Base-by-base conservation (phyloP, 2,113 vertebrate genomes). In the Cichladusa arquata region DNA sequence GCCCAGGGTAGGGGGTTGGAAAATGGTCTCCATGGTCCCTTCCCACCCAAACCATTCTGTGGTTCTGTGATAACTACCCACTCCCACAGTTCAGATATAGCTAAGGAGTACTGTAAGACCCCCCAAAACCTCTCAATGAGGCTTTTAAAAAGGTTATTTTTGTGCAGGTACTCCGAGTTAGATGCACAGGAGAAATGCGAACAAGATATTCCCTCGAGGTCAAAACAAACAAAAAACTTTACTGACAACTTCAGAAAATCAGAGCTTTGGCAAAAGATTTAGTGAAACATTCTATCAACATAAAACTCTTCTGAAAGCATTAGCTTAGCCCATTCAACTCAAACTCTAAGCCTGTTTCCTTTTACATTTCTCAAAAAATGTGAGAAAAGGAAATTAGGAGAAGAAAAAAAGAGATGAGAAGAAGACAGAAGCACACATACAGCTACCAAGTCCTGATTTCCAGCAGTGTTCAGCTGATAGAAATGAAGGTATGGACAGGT, bases 321-420 rank as follows among this genome's bases (percentile, higher is more conserved):
- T 42, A 12, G 8, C 25, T 76, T 42, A 50, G 25, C 14, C 25
- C 17, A 8, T 34, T 50, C 36, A 14, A 42, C 20, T 36, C 6
- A 14, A 58, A 44, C 3, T 31, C 34, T 42, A 50, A 50, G 5
- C 4, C 8, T 8, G 4, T 26, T 76, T 0, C 0, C 34, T 66
- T 76, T 86, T 34, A 25, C 1, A 0, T 50, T 42, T 14, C 44
- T 34, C 31, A 86, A 58, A 66, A 76, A 50, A 34, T 20, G 44
- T 25, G 19, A 34, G 51, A 5, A 31, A 31, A 58, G 25, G 31
- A 25, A 76, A 34, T 22, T 5, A 44, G 34, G 9, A 48, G 24
- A 76, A 58, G 29, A 20, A 48, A 40, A 47, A 56, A 16, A 38
- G 6, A 66, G 13, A 58, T 16, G 34, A 40, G 10, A 48, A 29